phyloP scores from a whole-genome alignment of 2,113 vertebrate genomes.

The Cynoglossus semilaevis region DNA sequence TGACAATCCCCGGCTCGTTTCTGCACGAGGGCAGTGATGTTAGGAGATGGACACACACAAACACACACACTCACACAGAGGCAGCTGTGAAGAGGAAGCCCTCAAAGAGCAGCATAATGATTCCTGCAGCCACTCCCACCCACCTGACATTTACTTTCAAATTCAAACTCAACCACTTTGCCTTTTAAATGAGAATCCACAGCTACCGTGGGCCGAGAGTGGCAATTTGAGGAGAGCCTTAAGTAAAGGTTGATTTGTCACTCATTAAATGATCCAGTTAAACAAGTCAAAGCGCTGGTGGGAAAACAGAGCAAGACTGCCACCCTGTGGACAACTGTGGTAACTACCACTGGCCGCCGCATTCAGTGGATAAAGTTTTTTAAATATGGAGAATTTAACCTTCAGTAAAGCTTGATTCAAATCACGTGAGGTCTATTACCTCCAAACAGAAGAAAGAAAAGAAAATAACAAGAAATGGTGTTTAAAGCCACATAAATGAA shows the following conservation, averaged over 20 bases:
- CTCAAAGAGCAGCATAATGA: not conserved
- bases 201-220: slow-evolving; percentile 46
- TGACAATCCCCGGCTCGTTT: not conserved
- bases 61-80: not conserved
- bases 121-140: slow-evolving; percentile 14
- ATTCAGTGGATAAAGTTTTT: too few relatives aligned
- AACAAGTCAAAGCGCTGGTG: not conserved
- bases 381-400: too few relatives aligned
- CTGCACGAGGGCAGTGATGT: slow-evolving; percentile 1
- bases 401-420: too few relatives aligned
- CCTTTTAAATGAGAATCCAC: slow-evolving; percentile 38
- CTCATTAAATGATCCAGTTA: slow-evolving; percentile 12
- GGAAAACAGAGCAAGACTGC: slow-evolving; percentile 49
- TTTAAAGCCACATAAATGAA: too few relatives aligned
- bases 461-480: too few relatives aligned
- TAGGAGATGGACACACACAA: slow-evolving; percentile 7
- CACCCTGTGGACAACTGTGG: slow-evolving; percentile 42
- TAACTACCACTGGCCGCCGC: slow-evolving; percentile 5
- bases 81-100: not conserved
- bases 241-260: slow-evolving; percentile 44
- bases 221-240: slow-evolving; percentile 39
- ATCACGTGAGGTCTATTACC: too few relatives aligned
- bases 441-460: too few relatives aligned
- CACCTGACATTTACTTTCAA: slow-evolving; percentile 46
- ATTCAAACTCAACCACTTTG: slow-evolving; percentile 35